These are phyloP conservation scores for Drosophila punjabiensis DNA, from an alignment of 1,140 invertebrate species.

Conservation along the genomic window DNA sequence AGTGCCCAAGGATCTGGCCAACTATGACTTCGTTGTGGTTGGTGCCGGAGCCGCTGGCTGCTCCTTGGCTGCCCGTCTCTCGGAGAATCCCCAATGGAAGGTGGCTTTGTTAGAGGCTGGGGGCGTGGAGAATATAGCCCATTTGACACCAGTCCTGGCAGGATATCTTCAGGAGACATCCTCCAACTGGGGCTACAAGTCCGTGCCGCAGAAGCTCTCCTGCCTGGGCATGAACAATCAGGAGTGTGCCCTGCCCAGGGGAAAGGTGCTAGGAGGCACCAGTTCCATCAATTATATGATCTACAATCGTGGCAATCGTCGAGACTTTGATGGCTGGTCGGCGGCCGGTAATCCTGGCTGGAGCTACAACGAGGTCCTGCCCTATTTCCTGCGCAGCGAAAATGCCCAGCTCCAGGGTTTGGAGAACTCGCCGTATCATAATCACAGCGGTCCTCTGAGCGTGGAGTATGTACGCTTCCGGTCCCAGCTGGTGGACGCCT, in stretches of 20 bases:
- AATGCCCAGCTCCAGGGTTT: slow-evolving; percentile 86
- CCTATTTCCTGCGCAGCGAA: slow-evolving; percentile 89
- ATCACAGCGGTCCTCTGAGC: slow-evolving; percentile 86
- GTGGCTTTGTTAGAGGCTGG: slow-evolving; percentile 88
- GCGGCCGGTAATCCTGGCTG: slow-evolving; percentile 89
- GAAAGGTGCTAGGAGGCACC: slow-evolving; percentile 90
- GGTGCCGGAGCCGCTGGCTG: slow-evolving; percentile 91
- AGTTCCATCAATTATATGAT: slow-evolving; percentile 95
- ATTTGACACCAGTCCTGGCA: slow-evolving; percentile 89
- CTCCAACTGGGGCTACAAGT: slow-evolving; percentile 90
- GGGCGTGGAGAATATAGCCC: slow-evolving; percentile 89
- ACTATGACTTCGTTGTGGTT: slow-evolving; percentile 92
- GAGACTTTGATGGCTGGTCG: slow-evolving; percentile 92
- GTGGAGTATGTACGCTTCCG: slow-evolving; percentile 87
- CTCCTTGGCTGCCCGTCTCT: slow-evolving; percentile 89
- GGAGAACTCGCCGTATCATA: slow-evolving; percentile 87
- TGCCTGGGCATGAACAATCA: slow-evolving; percentile 86
- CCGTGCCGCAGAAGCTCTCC: slow-evolving; percentile 88
- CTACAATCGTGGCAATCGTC: slow-evolving; percentile 92
- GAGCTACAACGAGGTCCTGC: slow-evolving; percentile 91
- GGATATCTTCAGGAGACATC: slow-evolving; percentile 86
- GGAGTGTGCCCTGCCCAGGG: slow-evolving; percentile 88
- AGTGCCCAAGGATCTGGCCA: slow-evolving; percentile 59
- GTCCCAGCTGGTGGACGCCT: slow-evolving; percentile 87
- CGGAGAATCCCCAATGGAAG: slow-evolving; percentile 87